Percentiles rank a stretch among this genome's conserved stretches.
Evolutionary conservation across 2,888 invertebrate genomes (phyloP).

Genomic region (Selenia dentaria): DNA sequence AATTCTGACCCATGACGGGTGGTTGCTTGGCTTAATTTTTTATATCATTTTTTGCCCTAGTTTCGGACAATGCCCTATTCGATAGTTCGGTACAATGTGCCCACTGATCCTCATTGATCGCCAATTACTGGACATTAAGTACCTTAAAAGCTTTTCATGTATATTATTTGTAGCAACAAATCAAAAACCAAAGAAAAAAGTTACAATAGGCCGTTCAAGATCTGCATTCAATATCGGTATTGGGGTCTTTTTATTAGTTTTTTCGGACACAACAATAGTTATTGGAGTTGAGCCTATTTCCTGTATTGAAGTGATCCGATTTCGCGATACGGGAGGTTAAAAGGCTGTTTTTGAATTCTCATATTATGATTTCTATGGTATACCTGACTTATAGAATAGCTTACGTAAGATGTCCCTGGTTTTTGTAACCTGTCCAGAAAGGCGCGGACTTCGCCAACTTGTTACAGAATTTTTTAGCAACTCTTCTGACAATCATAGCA

Average conservation of each 20-base stretch:
- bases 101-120: conserved; percentile 85
- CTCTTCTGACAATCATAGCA: no score
- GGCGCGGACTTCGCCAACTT: no score
- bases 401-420: not conserved
- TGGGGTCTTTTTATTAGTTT: conserved; percentile 67
- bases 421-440: no score
- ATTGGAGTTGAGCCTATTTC: conserved; percentile 51
- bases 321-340: conserved; percentile 50
- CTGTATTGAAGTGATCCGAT: conserved; percentile 44
- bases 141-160: conserved; percentile 80
- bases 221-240: conserved; percentile 62
- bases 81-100: conserved; percentile 79
- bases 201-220: conserved; percentile 73
- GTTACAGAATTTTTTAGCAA: no score
- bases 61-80: conserved; percentile 70
- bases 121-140: conserved; percentile 85
- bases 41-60: conserved; percentile 55
- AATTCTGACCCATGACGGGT: conserved; percentile 69
- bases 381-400: not conserved
- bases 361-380: no score
- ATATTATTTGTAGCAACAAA: conserved; percentile 81
- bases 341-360: conserved; percentile 33
- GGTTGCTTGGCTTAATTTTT: conserved; percentile 60
- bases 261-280: conserved; percentile 62
- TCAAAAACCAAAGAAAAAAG: conserved; percentile 69